Percentiles rank a stretch among this genome's conserved stretches.
Evolutionary conservation across 2,113 vertebrate species (phyloP).

Genomic region (Mustelus asterias): DNA sequence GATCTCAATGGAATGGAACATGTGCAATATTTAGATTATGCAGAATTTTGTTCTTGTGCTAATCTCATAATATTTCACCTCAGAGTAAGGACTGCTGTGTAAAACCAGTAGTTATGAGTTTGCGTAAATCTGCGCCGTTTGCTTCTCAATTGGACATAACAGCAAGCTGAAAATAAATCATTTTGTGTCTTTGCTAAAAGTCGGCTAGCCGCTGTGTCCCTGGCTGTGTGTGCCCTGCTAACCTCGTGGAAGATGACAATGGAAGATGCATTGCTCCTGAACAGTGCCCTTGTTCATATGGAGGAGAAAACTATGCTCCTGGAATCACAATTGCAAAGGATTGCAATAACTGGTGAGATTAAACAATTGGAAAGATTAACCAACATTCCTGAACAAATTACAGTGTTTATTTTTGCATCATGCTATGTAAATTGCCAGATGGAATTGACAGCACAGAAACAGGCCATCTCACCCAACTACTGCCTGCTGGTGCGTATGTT

Average conservation of each 20-base stretch:
- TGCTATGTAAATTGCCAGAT: background rate
- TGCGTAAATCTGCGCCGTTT: background rate
- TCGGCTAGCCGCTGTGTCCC: conserved; percentile 45
- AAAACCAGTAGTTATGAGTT: background rate
- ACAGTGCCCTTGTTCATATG: conserved; percentile 51
- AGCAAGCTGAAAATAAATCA: background rate
- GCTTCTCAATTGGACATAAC: background rate
- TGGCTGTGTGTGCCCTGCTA: conserved; percentile 51
- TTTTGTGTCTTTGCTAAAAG: conserved; percentile 39
- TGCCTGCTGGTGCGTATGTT: background rate
- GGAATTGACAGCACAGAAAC: background rate
- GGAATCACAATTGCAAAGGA: conserved; percentile 46
- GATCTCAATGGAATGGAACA: background rate
- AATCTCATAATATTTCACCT: background rate
- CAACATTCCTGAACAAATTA: background rate
- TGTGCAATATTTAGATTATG: background rate
- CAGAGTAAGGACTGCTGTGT: background rate
- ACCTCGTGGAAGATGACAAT: conserved; percentile 49
- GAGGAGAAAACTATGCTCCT: conserved; percentile 47
- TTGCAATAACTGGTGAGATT: conserved; percentile 51
- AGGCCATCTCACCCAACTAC: background rate
- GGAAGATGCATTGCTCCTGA: conserved; percentile 47
- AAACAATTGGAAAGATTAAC: background rate
- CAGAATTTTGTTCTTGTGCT: background rate
- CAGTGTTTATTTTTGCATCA: background rate